A percentile compares a stretch with the other conserved stretches of the same genome.
Evolutionary conservation across 2,888 invertebrate genomes (phyloP).

Genomic region (Sericinus montela): DNA sequence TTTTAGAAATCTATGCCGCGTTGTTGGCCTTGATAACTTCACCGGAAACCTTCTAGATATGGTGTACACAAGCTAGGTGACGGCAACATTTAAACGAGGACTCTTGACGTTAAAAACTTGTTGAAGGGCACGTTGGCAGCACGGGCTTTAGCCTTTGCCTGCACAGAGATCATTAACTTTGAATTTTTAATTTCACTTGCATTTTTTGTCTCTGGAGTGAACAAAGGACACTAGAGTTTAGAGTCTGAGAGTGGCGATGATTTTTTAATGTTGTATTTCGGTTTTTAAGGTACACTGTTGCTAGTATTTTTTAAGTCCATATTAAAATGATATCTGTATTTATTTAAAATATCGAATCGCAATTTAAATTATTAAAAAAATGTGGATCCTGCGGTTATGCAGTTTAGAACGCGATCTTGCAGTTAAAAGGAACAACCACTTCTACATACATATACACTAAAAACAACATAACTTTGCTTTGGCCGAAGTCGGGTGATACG

Average conservation of each 20-base stretch:
- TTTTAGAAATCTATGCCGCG: constrained; percentile 19
- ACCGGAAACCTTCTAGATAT: constrained; percentile 16
- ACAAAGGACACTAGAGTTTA: constrained; percentile 12
- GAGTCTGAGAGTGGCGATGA: constrained; percentile 12
- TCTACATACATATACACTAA: no score
- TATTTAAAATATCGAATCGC: no score
- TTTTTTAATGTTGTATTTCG: constrained; percentile 9
- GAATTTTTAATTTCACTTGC: constrained; percentile 10
- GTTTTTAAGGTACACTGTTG: no score
- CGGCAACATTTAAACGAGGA: constrained; percentile 9
- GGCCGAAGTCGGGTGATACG: no score
- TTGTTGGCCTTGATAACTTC: constrained; percentile 12
- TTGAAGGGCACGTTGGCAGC: constrained; percentile 8
- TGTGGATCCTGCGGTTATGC: no score
- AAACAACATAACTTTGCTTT: no score
- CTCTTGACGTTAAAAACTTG: constrained; percentile 11
- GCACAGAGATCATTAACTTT: constrained; percentile 2
- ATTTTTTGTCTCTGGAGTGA: constrained; percentile 7
- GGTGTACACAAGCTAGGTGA: constrained; percentile 11
- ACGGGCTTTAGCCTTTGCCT: constrained; percentile 6
- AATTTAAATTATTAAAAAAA: no score
- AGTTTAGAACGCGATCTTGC: no score
- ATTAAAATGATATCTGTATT: no score
- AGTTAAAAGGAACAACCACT: no score
- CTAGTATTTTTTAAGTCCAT: no score